phyloP scores from a whole-genome alignment of 2,888 invertebrate genomes.

The Idaea dimidiata region DNA sequence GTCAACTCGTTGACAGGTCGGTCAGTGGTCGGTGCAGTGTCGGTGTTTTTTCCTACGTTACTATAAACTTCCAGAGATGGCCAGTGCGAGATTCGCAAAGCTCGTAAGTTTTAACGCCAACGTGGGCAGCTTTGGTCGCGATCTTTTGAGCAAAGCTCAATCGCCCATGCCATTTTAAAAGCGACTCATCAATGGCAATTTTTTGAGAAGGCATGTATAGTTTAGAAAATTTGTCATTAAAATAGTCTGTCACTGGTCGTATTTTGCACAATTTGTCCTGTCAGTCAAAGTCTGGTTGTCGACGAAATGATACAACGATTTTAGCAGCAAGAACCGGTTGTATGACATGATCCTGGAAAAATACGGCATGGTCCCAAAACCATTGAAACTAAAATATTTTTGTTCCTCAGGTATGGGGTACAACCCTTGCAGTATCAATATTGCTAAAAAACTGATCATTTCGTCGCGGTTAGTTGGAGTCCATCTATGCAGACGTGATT shows the following conservation, averaged over 20 bases:
- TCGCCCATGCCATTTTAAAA: conserved; percentile 32
- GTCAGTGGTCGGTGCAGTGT: not conserved
- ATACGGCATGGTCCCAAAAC: conserved; percentile 31
- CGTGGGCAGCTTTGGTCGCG: conserved; percentile 17
- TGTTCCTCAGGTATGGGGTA: conserved; percentile 26
- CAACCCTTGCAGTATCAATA: conserved; percentile 27
- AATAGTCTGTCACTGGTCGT: conserved; percentile 26
- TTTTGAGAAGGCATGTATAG: conserved; percentile 28
- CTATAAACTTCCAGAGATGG: conserved; percentile 10
- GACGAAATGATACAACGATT: conserved; percentile 26
- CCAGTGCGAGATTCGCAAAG: conserved; percentile 12
- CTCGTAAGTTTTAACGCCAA: conserved; percentile 4
- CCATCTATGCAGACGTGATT: conserved; percentile 9
- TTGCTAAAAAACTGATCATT: conserved; percentile 25
- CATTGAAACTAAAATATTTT: conserved; percentile 26
- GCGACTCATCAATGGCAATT: conserved; percentile 35
- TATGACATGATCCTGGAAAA: conserved; percentile 29
- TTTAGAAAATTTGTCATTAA: conserved; percentile 28
- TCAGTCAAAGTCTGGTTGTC: conserved; percentile 20
- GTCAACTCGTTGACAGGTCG: not conserved
- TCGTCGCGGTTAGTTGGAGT: conserved; percentile 25
- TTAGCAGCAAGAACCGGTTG: conserved; percentile 28
- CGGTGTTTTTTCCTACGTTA: not conserved
- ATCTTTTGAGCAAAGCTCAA: conserved; percentile 31
- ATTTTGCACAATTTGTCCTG: conserved; percentile 28